phyloP scores from a whole-genome alignment of 2,888 invertebrate genomes.

The Philopedon plagiatum region DNA sequence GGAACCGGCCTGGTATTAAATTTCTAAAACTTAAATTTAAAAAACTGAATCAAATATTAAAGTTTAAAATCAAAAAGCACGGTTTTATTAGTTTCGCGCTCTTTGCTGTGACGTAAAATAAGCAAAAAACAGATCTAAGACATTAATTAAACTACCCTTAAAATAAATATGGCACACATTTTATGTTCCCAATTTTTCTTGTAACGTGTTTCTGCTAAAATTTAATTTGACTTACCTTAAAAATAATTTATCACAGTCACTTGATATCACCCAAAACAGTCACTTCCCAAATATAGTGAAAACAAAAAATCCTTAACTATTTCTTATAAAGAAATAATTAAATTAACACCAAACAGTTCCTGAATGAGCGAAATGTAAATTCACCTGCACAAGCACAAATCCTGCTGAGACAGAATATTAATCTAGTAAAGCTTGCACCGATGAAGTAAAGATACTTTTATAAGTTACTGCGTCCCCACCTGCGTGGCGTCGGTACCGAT shows the following conservation, averaged over 20 bases:
- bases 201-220: too few species aligned
- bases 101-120: too few species aligned
- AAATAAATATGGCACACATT: too few species aligned
- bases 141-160: too few species aligned
- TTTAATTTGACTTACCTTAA: constrained; percentile 20
- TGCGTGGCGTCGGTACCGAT: not conserved
- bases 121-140: too few species aligned
- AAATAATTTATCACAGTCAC: constrained; percentile 14
- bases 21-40: too few species aligned
- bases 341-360: constrained; percentile 23
- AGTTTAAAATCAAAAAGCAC: too few species aligned
- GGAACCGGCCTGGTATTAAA: too few species aligned
- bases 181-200: too few species aligned
- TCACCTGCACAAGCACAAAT: constrained; percentile 37
- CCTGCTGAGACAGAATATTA: constrained; percentile 36
- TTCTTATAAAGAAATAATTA: not conserved
- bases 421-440: constrained; percentile 26
- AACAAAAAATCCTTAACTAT: not conserved
- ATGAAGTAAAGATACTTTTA: constrained; percentile 30
- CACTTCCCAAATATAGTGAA: not conserved
- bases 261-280: not conserved
- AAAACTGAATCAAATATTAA: too few species aligned
- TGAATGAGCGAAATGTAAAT: constrained; percentile 24
- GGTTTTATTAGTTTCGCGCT: too few species aligned
- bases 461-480: constrained; percentile 22